These are phyloP conservation scores for Hartigia nigra DNA, from an alignment of 2,888 invertebrate species.

Conservation along the genomic window DNA sequence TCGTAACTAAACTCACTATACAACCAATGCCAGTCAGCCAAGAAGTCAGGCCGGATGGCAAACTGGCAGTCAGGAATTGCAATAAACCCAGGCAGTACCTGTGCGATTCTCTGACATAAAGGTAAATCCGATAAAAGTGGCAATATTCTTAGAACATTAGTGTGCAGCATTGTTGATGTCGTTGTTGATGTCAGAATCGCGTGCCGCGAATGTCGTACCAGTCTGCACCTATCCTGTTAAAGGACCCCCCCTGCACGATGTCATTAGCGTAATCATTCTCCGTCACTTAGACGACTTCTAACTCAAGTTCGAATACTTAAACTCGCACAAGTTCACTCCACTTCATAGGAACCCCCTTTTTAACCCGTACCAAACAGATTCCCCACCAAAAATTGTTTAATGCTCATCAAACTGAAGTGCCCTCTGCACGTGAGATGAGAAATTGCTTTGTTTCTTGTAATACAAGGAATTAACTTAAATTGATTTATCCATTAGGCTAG, in stretches of 20 bases:
- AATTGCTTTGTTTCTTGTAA: constrained; percentile 22
- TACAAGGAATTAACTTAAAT: constrained; percentile 1
- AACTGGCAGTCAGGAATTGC: constrained; percentile 21
- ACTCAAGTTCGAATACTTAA: constrained; percentile 11
- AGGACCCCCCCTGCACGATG: constrained; percentile 30
- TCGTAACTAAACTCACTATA: not conserved
- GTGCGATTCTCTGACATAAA: constrained; percentile 37
- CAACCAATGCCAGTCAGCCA: constrained; percentile 11
- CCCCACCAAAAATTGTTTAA: constrained; percentile 8
- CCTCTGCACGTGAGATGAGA: constrained; percentile 16
- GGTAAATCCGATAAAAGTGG: constrained; percentile 36
- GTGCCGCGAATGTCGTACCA: constrained; percentile 56
- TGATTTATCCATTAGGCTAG: constrained; percentile 8
- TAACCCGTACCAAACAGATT: not conserved
- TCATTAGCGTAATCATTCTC: constrained; percentile 59
- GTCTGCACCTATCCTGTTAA: constrained; percentile 51
- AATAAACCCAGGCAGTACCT: constrained; percentile 45
- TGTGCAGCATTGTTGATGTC: constrained; percentile 37
- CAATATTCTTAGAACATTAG: constrained; percentile 26
- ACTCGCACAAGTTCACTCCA: constrained; percentile 22
- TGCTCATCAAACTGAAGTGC: constrained; percentile 15
- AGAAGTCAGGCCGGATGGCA: constrained; percentile 27
- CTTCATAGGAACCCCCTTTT: constrained; percentile 15
- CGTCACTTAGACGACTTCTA: constrained; percentile 44
- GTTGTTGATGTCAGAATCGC: constrained; percentile 56